A percentile compares a stretch with the other conserved stretches of the same genome.
Evolutionary conservation across 2,888 invertebrate species (phyloP).

Genomic region (Blomia tropicalis): DNA sequence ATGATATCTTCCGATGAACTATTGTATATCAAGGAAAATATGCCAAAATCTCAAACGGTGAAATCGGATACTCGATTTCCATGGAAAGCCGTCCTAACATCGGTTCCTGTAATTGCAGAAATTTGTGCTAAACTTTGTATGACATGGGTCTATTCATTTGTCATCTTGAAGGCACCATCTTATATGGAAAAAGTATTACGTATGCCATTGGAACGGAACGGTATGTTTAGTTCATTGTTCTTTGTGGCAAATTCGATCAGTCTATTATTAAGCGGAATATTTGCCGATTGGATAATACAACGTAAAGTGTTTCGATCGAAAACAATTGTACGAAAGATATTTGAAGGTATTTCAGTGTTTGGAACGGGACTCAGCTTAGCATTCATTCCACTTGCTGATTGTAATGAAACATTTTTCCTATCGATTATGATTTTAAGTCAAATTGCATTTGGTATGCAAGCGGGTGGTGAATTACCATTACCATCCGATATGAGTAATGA

Average conservation of each 20-base stretch:
- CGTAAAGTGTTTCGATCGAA: background rate
- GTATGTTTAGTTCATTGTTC: background rate
- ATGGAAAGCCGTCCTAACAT: background rate
- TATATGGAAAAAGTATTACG: background rate
- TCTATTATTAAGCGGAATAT: constrained; percentile 2
- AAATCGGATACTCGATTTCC: background rate
- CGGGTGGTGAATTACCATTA: background rate
- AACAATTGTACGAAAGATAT: constrained; percentile 14
- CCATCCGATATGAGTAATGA: constrained; percentile 7
- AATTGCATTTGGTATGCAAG: background rate
- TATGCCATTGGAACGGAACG: background rate
- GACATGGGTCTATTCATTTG: background rate
- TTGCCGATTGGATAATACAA: background rate
- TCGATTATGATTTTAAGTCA: background rate
- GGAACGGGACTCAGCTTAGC: background rate
- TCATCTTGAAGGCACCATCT: background rate
- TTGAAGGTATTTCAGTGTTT: constrained; percentile 9
- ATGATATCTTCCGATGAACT: background rate
- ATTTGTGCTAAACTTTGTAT: background rate
- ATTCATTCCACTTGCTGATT: constrained; percentile 1
- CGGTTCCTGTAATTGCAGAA: background rate
- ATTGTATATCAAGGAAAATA: background rate
- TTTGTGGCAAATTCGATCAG: constrained; percentile 1
- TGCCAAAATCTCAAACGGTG: background rate
- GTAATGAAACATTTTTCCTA: background rate